phyloP scores from a whole-genome alignment of 2,797 vertebrate species.

The Mormyrops attenuatus region DNA sequence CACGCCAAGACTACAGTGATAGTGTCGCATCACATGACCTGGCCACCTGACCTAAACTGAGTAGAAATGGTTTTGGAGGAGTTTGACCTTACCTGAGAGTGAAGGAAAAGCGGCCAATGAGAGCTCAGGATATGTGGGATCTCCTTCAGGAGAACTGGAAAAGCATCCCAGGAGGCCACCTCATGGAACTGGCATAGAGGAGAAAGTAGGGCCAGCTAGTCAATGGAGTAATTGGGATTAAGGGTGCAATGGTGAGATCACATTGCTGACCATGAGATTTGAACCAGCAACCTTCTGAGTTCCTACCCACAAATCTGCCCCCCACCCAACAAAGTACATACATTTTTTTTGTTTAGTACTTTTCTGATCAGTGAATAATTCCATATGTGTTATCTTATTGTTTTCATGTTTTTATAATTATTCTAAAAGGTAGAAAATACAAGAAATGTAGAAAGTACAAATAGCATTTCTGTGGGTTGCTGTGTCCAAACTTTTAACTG shows the following conservation, averaged over 20 bases:
- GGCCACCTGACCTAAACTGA: not conserved
- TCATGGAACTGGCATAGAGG: not conserved
- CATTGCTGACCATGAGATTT: not conserved
- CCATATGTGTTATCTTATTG: not conserved
- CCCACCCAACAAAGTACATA: not conserved
- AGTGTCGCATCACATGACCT: not conserved
- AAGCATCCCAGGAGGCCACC: not conserved
- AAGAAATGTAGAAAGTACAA: not conserved
- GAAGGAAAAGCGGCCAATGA: not conserved
- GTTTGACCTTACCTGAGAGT: not conserved
- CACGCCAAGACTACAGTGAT: not conserved
- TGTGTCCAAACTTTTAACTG: not conserved
- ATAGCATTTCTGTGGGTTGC: not conserved
- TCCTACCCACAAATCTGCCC: not conserved
- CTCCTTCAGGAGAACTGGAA: not conserved
- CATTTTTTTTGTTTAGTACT: not conserved
- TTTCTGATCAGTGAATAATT: not conserved
- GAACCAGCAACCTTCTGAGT: not conserved
- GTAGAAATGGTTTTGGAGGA: not conserved
- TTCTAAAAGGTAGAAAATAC: not conserved
- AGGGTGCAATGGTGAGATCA: not conserved
- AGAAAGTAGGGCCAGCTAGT: not conserved
- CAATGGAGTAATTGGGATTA: not conserved
- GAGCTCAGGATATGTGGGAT: not conserved
- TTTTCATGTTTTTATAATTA: not conserved